phyloP scores from a whole-genome alignment of 2,797 vertebrate genomes.

The Moxostoma hubbsi region DNA sequence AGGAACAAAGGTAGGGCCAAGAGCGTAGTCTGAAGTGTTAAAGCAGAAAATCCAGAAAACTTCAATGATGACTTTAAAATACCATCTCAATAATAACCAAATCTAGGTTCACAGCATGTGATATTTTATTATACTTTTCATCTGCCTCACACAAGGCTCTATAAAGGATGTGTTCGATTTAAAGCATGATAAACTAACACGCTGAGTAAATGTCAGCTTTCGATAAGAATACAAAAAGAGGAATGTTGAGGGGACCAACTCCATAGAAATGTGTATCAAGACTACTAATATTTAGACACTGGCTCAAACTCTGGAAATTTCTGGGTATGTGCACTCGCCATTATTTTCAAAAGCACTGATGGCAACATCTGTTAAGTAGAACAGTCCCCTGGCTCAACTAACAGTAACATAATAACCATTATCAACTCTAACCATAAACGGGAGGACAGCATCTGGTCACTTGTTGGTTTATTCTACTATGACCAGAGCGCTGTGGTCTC shows the following conservation, averaged over 20 bases:
- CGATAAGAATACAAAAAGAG: not conserved
- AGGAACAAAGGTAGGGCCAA: too few relatives aligned
- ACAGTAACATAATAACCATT: not conserved
- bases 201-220: constrained; percentile 9
- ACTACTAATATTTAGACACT: not conserved
- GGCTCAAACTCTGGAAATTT: not conserved
- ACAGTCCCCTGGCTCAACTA: not conserved
- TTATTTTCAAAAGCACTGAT: not conserved
- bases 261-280: not conserved
- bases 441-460: too few relatives aligned
- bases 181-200: not conserved
- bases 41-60: constrained; percentile 1
- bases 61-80: not conserved
- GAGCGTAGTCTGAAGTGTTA: not conserved
- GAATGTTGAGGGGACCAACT: not conserved
- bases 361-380: constrained; percentile 8
- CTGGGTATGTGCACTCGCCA: not conserved
- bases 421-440: not conserved
- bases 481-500: constrained; percentile 53
- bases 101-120: not conserved
- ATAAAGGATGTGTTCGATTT: not conserved
- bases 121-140: not conserved
- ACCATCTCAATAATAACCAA: not conserved
- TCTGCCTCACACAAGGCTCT: not conserved
- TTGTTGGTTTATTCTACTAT: not conserved